Conservation (phyloP, 92 coral and sea anemone species). For the Umimayanthus kanabou region DNA sequence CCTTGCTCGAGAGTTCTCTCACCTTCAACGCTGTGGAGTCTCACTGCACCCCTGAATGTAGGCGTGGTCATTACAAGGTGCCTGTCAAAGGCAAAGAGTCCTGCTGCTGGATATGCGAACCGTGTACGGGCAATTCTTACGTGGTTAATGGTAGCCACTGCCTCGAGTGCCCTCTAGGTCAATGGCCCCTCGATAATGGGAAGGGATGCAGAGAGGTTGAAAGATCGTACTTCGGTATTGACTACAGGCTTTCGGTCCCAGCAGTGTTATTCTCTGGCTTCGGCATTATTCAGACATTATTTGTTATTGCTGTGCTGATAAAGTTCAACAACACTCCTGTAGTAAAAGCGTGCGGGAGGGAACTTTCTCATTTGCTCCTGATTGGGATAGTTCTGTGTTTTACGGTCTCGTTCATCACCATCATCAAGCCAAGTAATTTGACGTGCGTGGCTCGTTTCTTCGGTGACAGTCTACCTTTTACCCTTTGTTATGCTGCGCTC, state of each 20-base stretch:
- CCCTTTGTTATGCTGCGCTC: slow-evolving; percentile 90
- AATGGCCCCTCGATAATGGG: slow-evolving; percentile 66
- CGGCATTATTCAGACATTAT: slow-evolving; percentile 73
- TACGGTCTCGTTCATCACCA: slow-evolving; percentile 64
- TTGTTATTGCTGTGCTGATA: slow-evolving; percentile 69
- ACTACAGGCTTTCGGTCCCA: slow-evolving; percentile 67
- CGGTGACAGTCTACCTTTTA: slow-evolving; percentile 83
- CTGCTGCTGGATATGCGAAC: slow-evolving; percentile 87
- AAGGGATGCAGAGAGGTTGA: slow-evolving; percentile 64
- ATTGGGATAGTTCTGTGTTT: slow-evolving; percentile 81
- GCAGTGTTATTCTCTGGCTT: slow-evolving; percentile 74
- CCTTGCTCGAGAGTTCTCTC: not conserved
- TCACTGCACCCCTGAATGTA: slow-evolving; percentile 72
- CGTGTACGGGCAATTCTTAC: slow-evolving; percentile 77
- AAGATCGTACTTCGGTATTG: slow-evolving; percentile 73
- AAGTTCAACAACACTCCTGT: slow-evolving; percentile 85
- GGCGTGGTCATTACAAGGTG: slow-evolving; percentile 64
- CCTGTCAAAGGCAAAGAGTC: slow-evolving; percentile 76
- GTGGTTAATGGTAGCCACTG: slow-evolving; percentile 73
- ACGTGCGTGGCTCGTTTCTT: slow-evolving; percentile 83
- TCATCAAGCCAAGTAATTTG: slow-evolving; percentile 67
- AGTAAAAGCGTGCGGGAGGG: slow-evolving; percentile 96
- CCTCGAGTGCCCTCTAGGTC: slow-evolving; percentile 78
- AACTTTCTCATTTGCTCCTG: slow-evolving; percentile 81
- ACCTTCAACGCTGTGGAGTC: slow-evolving; percentile 55